Conservation (phyloP, 2,113 vertebrate species). For the Cyanistes caeruleus region DNA sequence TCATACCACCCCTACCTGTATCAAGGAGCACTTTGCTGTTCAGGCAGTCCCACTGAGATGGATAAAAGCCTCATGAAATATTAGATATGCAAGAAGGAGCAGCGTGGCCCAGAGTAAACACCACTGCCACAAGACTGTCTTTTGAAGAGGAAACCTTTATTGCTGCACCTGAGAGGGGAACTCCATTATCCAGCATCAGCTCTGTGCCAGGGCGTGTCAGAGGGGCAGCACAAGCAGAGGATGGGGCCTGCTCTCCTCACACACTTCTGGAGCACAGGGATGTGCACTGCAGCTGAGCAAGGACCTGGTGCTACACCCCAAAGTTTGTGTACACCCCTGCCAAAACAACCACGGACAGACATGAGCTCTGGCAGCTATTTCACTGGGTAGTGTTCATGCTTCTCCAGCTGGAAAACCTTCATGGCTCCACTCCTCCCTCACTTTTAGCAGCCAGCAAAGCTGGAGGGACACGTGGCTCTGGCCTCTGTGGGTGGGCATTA, state of each 20-base stretch:
- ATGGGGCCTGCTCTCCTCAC: not conserved
- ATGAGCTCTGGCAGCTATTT: not conserved
- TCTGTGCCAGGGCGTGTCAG: accelerated
- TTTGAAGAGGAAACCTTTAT: not conserved
- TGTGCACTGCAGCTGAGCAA: not conserved
- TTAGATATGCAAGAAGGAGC: not conserved
- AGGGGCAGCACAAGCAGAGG: not conserved
- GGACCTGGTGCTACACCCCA: accelerated
- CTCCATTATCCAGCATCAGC: not conserved
- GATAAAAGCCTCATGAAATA: not conserved
- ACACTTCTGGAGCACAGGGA: not conserved
- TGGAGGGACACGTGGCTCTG: not conserved
- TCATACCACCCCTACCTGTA: not conserved
- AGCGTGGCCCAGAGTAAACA: not conserved
- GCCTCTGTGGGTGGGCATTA: too few relatives aligned
- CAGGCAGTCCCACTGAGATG: not conserved
- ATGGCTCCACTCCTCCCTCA: not conserved
- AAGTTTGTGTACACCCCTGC: not conserved
- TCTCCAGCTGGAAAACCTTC: not conserved
- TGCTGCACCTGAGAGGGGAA: not conserved
- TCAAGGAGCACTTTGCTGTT: not conserved
- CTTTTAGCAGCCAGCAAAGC: not conserved
- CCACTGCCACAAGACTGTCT: not conserved
- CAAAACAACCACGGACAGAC: not conserved
- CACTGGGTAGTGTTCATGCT: not conserved